Conservation (phyloP, 2,113 vertebrate genomes). For the Arenaria interpres region DNA sequence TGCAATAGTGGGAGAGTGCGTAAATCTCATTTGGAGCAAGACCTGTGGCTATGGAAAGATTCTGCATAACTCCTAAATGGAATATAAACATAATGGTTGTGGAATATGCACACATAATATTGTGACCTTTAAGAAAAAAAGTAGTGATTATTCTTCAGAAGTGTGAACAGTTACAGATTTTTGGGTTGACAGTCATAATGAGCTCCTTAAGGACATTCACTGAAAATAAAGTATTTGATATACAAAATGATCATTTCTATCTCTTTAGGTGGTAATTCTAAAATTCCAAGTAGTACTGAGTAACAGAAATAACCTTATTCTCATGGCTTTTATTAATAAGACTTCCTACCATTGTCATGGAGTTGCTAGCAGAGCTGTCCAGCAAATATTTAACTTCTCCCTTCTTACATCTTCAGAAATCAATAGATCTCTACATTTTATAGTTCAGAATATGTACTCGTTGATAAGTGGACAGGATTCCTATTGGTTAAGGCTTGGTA, state of each 20-base stretch:
- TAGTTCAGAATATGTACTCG: constrained; percentile 20
- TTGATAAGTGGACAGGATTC: constrained; percentile 50
- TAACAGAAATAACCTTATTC: neutral
- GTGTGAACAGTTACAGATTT: neutral
- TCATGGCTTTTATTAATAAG: neutral
- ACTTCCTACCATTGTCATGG: neutral
- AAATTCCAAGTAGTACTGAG: neutral
- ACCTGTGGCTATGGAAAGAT: neutral
- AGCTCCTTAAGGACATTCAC: neutral
- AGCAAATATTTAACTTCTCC: constrained; percentile 40
- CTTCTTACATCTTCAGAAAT: constrained; percentile 34
- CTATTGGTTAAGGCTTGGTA: constrained; percentile 57
- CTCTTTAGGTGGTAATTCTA: neutral
- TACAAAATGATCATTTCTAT: neutral
- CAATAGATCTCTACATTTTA: constrained; percentile 26
- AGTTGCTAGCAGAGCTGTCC: neutral
- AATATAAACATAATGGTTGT: neutral
- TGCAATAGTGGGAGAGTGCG: neutral
- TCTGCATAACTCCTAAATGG: neutral
- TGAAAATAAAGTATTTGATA: neutral
- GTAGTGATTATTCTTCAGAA: neutral
- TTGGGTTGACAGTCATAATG: neutral
- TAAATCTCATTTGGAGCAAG: neutral
- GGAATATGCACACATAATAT: neutral
- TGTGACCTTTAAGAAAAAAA: neutral